Conservation (phyloP, 2,888 invertebrate genomes). For the Neoscelio sp. region DNA sequence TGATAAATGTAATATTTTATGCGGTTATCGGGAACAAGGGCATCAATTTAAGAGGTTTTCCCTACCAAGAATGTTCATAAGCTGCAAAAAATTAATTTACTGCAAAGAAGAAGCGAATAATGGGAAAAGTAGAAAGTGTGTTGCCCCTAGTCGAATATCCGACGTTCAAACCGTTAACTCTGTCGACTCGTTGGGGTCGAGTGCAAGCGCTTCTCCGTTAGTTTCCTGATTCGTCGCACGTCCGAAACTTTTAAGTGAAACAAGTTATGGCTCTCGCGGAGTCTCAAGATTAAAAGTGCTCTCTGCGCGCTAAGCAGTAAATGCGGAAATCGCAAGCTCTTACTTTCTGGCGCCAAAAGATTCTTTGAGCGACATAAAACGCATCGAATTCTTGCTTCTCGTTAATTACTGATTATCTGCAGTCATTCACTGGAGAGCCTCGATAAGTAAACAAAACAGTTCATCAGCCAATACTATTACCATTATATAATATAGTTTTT, state of each 20-base stretch:
- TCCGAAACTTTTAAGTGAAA: slow-evolving; percentile 75
- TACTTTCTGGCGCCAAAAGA: slow-evolving; percentile 29
- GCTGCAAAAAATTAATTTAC: slow-evolving; percentile 33
- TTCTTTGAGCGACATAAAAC: slow-evolving; percentile 26
- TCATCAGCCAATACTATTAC: slow-evolving; percentile 5
- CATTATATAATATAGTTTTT: no score
- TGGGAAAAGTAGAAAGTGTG: slow-evolving; percentile 24
- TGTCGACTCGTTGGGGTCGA: slow-evolving; percentile 31
- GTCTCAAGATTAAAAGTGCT: slow-evolving; percentile 70
- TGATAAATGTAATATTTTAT: slow-evolving; percentile 9
- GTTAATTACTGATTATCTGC: slow-evolving; percentile 22
- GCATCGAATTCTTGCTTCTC: slow-evolving; percentile 5
- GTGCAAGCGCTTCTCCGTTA: slow-evolving; percentile 30
- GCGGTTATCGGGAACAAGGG: slow-evolving; percentile 7
- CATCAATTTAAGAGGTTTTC: slow-evolving; percentile 15
- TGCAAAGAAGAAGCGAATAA: slow-evolving; percentile 11
- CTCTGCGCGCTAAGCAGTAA: slow-evolving; percentile 45
- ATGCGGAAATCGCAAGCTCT: slow-evolving; percentile 30
- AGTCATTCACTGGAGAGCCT: slow-evolving; percentile 8
- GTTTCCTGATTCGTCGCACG: slow-evolving; percentile 71
- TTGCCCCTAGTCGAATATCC: slow-evolving; percentile 49
- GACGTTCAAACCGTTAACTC: slow-evolving; percentile 44
- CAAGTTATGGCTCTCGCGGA: slow-evolving; percentile 67
- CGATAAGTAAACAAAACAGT: slow-evolving; percentile 25
- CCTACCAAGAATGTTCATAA: slow-evolving; percentile 19